Conservation (phyloP, 2,113 vertebrate genomes). For the Phyllostomus hastatus region DNA sequence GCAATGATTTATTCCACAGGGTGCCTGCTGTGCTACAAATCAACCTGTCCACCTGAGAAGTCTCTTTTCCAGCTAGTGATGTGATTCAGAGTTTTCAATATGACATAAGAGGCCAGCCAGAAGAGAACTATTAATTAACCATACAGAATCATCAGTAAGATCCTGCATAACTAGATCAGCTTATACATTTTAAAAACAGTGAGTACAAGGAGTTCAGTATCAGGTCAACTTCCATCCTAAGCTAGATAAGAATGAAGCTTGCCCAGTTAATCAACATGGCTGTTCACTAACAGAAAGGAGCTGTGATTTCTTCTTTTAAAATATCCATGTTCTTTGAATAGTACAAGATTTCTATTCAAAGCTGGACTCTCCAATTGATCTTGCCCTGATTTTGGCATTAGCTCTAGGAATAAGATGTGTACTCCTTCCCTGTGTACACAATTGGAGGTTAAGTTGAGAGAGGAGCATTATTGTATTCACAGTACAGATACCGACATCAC, state of each 20-base stretch:
- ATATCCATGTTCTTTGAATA: not conserved
- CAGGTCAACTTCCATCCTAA: slow-evolving; percentile 41
- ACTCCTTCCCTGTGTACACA: not conserved
- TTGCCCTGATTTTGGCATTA: not conserved
- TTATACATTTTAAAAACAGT: slow-evolving; percentile 52
- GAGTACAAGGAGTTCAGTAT: slow-evolving; percentile 40
- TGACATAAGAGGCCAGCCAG: slow-evolving; percentile 45
- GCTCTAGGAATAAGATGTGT: not conserved
- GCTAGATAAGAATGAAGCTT: not conserved
- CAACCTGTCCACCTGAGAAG: slow-evolving; percentile 52
- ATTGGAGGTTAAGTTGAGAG: not conserved
- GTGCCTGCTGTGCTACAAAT: slow-evolving; percentile 54
- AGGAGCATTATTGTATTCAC: not conserved
- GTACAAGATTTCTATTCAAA: not conserved
- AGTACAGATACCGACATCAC: not conserved
- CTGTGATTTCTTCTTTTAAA: not conserved
- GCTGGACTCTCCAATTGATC: not conserved
- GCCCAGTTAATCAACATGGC: not conserved
- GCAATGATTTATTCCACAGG: slow-evolving; percentile 61
- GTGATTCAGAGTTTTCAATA: slow-evolving; percentile 46
- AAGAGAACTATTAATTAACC: slow-evolving; percentile 57
- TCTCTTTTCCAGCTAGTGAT: slow-evolving; percentile 49
- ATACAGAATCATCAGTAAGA: slow-evolving; percentile 50
- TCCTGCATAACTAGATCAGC: slow-evolving; percentile 36
- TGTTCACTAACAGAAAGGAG: not conserved